These are phyloP conservation scores for Mactromeris polynyma DNA, from an alignment of 2,888 invertebrate species.

Conservation along the genomic window DNA sequence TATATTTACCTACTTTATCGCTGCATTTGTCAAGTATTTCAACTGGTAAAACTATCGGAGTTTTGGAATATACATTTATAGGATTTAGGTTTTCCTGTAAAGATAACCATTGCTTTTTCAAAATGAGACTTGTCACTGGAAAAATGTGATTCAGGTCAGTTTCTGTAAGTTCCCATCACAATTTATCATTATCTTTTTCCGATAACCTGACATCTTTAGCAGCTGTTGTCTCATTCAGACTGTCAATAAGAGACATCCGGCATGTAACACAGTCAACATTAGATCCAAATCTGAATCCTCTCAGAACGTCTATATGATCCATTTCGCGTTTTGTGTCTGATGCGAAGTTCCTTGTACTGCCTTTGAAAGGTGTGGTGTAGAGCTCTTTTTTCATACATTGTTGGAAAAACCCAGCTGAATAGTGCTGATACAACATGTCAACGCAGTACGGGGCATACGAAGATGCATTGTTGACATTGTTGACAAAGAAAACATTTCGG, in stretches of 20 bases:
- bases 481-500: conserved; percentile 33
- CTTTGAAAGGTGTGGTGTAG: conserved; percentile 23
- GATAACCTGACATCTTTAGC: too few relatives aligned
- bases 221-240: too few relatives aligned
- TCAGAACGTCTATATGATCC: conserved; percentile 40
- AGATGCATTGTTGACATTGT: conserved; percentile 35
- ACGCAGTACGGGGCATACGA: conserved; percentile 39
- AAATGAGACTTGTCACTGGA: too few relatives aligned
- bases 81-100: too few relatives aligned
- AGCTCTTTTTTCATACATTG: conserved; percentile 7
- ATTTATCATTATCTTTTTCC: too few relatives aligned
- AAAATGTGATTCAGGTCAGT: too few relatives aligned
- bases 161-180: too few relatives aligned
- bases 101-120: too few relatives aligned
- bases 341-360: conserved; percentile 28
- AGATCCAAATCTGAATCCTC: conserved; percentile 34
- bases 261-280: conserved; percentile 24
- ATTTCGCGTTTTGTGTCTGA: conserved; percentile 41
- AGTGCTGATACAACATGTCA: conserved; percentile 1
- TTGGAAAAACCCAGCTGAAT: conserved; percentile 16
- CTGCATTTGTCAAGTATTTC: too few relatives aligned
- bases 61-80: too few relatives aligned
- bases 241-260: conserved; percentile 49
- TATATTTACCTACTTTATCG: too few relatives aligned
- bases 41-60: too few relatives aligned